Percentiles rank a stretch among this genome's conserved stretches.
Evolutionary conservation across 1,140 invertebrate species (phyloP).

Genomic region (Zaprionus davidi): DNA sequence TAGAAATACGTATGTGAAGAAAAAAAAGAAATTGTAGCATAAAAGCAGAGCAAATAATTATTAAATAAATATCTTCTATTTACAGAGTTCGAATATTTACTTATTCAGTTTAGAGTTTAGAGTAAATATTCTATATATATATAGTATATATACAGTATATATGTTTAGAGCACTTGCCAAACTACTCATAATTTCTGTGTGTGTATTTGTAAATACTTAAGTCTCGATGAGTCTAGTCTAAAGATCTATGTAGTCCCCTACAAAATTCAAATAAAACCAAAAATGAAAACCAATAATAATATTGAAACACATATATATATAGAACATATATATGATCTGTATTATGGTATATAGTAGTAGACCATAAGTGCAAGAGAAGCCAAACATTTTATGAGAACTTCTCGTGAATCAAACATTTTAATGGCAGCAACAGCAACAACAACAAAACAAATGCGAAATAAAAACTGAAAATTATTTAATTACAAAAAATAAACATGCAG

Average conservation of each 20-base stretch:
- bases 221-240: slow-evolving; percentile 16
- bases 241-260: slow-evolving; percentile 63
- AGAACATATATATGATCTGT: slow-evolving; percentile 29
- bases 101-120: slow-evolving; percentile 65
- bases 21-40: slow-evolving; percentile 32
- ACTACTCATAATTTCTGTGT: slow-evolving; percentile 54
- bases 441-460: slow-evolving; percentile 58
- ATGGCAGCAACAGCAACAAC: slow-evolving; percentile 12
- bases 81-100: slow-evolving; percentile 67
- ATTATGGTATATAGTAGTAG: slow-evolving; percentile 42
- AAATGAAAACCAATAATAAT: slow-evolving; percentile 26
- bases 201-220: slow-evolving; percentile 69
- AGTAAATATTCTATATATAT: slow-evolving; percentile 5
- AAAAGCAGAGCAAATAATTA: slow-evolving; percentile 65
- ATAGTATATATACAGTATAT: neutral
- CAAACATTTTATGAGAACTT: slow-evolving; percentile 60
- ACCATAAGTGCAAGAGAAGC: slow-evolving; percentile 41
- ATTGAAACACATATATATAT: slow-evolving; percentile 13
- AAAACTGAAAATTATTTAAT: slow-evolving; percentile 66
- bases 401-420: slow-evolving; percentile 40
- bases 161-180: slow-evolving; percentile 44
- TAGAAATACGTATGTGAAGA: slow-evolving; percentile 40
- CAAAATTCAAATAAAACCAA: slow-evolving; percentile 46
- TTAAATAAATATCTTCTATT: slow-evolving; percentile 72
- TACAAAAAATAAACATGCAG: slow-evolving; percentile 39